phyloP scores from a whole-genome alignment of 2,797 vertebrate genomes.

The Lepilemur ruficaudatus region DNA sequence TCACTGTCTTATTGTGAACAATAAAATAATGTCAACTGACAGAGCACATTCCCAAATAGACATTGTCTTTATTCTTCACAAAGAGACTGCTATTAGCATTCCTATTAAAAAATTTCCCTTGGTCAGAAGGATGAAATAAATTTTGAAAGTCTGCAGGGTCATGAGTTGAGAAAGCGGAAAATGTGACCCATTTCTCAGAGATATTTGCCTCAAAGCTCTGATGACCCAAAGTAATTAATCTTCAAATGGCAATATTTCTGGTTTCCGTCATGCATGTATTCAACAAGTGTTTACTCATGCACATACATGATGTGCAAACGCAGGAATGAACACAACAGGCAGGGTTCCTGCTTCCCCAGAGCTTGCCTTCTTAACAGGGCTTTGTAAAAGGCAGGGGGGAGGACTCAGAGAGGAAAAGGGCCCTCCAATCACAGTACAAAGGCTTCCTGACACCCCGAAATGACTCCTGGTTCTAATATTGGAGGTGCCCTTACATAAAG shows the following conservation, averaged over 20 bases:
- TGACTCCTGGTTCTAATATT: not conserved
- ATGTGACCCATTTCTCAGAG: not conserved
- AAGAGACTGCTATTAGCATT: not conserved
- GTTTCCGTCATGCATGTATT: not conserved
- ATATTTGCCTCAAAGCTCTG: not conserved
- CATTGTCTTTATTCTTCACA: not conserved
- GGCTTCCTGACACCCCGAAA: not conserved
- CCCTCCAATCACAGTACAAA: not conserved
- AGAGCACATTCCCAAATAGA: not conserved
- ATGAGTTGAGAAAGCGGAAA: not conserved
- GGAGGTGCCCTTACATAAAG: not conserved
- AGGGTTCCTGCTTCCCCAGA: not conserved
- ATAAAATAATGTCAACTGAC: not conserved
- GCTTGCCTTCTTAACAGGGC: not conserved
- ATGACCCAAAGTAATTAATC: constrained; percentile 7
- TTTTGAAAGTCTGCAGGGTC: not conserved
- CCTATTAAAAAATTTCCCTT: not conserved
- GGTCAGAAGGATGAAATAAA: not conserved
- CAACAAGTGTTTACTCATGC: not conserved
- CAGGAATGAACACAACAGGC: not conserved
- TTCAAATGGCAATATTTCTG: not conserved
- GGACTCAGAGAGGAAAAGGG: not conserved
- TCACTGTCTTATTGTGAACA: not conserved
- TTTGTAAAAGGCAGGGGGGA: not conserved
- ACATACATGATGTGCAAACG: not conserved